Base-by-base conservation (phyloP, 2,113 vertebrate genomes). In the Phoenicopterus ruber region DNA sequence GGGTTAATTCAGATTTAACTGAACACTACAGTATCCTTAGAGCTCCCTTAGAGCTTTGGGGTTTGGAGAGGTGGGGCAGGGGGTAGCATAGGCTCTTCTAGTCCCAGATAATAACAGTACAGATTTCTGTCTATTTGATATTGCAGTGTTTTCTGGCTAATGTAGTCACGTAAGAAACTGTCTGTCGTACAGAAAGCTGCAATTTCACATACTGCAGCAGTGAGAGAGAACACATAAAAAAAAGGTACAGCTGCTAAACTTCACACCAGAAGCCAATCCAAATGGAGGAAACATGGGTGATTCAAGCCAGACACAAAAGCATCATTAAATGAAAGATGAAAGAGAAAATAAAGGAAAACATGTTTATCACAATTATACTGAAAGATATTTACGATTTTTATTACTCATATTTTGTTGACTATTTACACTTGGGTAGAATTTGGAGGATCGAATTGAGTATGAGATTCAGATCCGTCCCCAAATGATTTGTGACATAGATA, bases 201-300 rank as follows among this genome's bases (percentile, higher is more conserved):
- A 88, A 55, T 46, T 80, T 93, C 87, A 93, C 94, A 91, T 81
- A 21, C 57, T 59, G 82, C 82, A 80, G 69, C 88, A 87, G 79
- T 57, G 91, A 93, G 91, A 86, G 86, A 70, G 91, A 74, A 84
- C 90, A 95, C 90, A 93, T 17, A 21, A 54, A 50, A 82, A 74
- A 90, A 79, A 93, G 77, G 90, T 93, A 83, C 86, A 90, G 90
- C 90, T 95, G 90, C 66, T 93, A 83, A 95, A 95, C 90, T 93
- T 93, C 94, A 83, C 90, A 95, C 77, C 82, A 79, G 86, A 79
- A 93, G 82, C 55, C 71, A 82, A 52, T 73, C 94, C 90, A 93
- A 95, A 86, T 1, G 17, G 36, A 70, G 61, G 50, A 52, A 55
- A 71, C 2, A 11, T 32, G 72, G 78, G 82, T 74, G 90, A 92